A percentile compares a stretch with the other conserved stretches of the same genome.
phyloP scores from a whole-genome alignment of 2,888 invertebrate genomes.

The Drosophila anomalata region DNA sequence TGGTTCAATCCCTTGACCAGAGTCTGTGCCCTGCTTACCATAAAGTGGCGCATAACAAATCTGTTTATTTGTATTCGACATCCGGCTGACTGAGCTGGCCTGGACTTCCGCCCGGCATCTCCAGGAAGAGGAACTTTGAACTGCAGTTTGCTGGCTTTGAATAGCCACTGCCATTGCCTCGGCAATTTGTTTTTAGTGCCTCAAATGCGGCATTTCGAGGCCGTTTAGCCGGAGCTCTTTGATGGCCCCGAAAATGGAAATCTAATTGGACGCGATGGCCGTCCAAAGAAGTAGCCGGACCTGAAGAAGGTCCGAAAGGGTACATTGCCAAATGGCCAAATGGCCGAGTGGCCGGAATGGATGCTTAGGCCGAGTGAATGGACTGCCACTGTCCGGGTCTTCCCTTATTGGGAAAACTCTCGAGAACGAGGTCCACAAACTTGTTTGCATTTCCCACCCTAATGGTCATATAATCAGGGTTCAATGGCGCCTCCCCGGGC shows the following conservation, averaged over 20 bases:
- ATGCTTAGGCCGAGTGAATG: conserved; percentile 36
- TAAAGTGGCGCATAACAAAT: conserved; percentile 80
- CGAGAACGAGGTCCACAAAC: conserved; percentile 26
- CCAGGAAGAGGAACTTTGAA: conserved; percentile 52
- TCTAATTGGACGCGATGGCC: conserved; percentile 73
- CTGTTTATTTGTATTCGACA: conserved; percentile 74
- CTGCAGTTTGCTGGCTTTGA: conserved; percentile 53
- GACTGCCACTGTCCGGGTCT: conserved; percentile 12
- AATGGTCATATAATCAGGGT: conserved; percentile 45
- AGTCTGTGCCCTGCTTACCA: conserved; percentile 56
- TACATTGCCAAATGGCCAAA: conserved; percentile 37
- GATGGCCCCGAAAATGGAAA: conserved; percentile 70
- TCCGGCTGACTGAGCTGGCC: conserved; percentile 45
- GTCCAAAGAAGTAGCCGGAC: conserved; percentile 44
- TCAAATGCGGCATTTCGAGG: conserved; percentile 43
- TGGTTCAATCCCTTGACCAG: conserved; percentile 42
- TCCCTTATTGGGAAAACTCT: conserved; percentile 5
- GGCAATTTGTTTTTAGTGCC: conserved; percentile 70
- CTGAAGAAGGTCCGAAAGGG: conserved; percentile 20
- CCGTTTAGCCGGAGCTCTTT: conserved; percentile 65
- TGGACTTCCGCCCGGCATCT: conserved; percentile 51
- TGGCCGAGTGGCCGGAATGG: conserved; percentile 49
- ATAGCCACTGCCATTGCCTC: conserved; percentile 55
- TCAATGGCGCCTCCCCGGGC: conserved; percentile 38
- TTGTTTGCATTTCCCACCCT: conserved; percentile 46